Evolutionary conservation across 2,888 invertebrate species (phyloP).

Genomic region (Heteropelma amictum): DNA sequence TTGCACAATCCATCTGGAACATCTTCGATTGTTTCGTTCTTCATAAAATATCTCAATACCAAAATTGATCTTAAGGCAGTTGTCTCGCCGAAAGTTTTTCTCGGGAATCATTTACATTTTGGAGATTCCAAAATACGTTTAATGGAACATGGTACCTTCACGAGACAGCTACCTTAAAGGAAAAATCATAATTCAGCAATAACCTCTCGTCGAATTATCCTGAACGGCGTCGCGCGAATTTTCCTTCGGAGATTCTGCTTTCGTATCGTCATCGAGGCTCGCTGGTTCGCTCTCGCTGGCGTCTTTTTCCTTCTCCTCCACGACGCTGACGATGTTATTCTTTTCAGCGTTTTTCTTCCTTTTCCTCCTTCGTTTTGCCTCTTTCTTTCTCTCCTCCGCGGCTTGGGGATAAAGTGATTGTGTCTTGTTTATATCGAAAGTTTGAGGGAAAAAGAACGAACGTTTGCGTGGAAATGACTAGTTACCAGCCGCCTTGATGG

Average conservation of each 20-base stretch:
- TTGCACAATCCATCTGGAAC: conserved; percentile 55
- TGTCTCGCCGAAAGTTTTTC: background rate
- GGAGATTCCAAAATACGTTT: too few species aligned
- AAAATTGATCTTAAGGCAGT: background rate
- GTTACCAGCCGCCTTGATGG: conserved; percentile 55
- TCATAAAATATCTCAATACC: background rate
- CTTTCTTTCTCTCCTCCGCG: conserved; percentile 60
- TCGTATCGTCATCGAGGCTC: conserved; percentile 26
- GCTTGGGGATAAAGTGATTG: too few species aligned
- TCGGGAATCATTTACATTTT: too few species aligned
- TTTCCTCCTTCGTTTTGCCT: conserved; percentile 64
- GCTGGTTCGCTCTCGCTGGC: background rate
- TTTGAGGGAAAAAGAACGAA: background rate
- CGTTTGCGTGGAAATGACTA: background rate
- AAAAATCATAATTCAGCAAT: background rate
- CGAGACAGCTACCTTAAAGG: too few species aligned
- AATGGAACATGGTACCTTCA: too few species aligned
- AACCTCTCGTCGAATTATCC: conserved; percentile 27
- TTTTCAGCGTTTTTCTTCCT: conserved; percentile 65
- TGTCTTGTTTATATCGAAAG: too few species aligned
- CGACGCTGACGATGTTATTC: conserved; percentile 37
- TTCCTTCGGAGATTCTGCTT: conserved; percentile 31
- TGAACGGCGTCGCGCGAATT: conserved; percentile 22
- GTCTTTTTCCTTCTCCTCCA: conserved; percentile 21
- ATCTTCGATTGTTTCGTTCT: conserved; percentile 3